Evolutionary conservation across 2,113 vertebrate genomes (phyloP), one percentile per base, ranked within the genome.

Genomic region (Callionymus lyra): DNA sequence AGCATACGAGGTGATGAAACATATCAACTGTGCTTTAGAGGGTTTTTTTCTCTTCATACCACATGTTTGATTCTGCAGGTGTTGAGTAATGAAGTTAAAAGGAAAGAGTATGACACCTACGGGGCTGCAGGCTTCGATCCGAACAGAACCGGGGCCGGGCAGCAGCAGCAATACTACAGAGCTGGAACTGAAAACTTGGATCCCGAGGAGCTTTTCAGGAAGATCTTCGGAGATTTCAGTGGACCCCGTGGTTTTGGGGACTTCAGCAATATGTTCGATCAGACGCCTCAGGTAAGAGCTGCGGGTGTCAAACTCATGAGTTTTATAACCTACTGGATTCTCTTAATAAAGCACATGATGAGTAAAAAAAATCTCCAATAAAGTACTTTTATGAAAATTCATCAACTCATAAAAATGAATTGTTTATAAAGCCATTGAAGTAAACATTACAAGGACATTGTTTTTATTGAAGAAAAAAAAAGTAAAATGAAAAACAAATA

Each of bases 141-240:
- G 0, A 84, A 84, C 0, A 68, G 79, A 1, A 40, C 56, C 0
- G 5, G 41, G 2, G 38, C 49, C 0, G 47, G 59, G 6, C 68
- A 72, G 59, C 85, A 89, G 72, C 81, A 85, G 72, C 81, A 85
- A 47, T 88, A 90, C 72, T 92, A 94, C 71, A 90, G 89, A 86
- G 80, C 87, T 4, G 76, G 84, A 0, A 85, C 88, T 0, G 56
- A 84, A 1, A 84, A 56, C 0, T 48, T 98, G 0, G 84, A 98
- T 47, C 94, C 94, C 0, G 93, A 98, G 66, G 92, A 97, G 59
- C 89, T 98, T 2, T 98, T 97, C 81, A 82, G 87, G 52, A 95
- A 90, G 79, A 98, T 98, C 69, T 98, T 98, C 0, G 92, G 93
- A 10, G 93, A 98, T 50, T 98, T 95, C 34, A 78, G 89, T 0